Evolutionary conservation across 2,888 invertebrate genomes (phyloP).

Genomic region (Psylliodes chrysocephalus): DNA sequence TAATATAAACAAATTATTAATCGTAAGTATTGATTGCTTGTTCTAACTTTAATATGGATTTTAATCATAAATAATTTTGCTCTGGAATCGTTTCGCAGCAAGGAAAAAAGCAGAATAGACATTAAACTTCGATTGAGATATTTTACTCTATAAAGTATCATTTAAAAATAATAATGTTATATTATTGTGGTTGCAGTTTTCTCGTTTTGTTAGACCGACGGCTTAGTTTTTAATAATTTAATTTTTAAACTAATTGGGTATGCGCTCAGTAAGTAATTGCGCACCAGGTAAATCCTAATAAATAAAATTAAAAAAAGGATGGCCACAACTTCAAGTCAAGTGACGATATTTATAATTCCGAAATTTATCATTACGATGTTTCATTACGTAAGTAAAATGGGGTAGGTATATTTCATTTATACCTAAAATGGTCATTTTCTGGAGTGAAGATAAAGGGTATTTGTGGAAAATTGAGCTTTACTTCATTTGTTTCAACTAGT

Average conservation of each 20-base stretch:
- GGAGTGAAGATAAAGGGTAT: background rate
- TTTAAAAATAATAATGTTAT: background rate
- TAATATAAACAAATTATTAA: too few relatives aligned
- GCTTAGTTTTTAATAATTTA: slow-evolving; percentile 42
- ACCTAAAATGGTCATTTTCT: slow-evolving; percentile 54
- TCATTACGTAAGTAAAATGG: slow-evolving; percentile 68
- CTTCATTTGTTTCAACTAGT: too few relatives aligned
- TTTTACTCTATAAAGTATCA: background rate
- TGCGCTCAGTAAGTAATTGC: slow-evolving; percentile 70
- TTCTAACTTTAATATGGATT: too few relatives aligned
- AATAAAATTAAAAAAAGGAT: slow-evolving; percentile 42
- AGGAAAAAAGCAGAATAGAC: too few relatives aligned
- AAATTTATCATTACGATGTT: slow-evolving; percentile 59
- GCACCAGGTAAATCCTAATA: slow-evolving; percentile 67
- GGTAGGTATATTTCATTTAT: slow-evolving; percentile 70
- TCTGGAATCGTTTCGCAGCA: too few relatives aligned
- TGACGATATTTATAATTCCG: slow-evolving; percentile 54
- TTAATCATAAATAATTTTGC: too few relatives aligned
- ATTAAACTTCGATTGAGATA: too few relatives aligned
- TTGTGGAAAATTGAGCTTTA: background rate
- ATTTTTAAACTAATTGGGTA: slow-evolving; percentile 54
- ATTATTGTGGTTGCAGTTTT: background rate
- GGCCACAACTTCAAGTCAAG: slow-evolving; percentile 49
- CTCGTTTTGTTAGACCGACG: background rate
- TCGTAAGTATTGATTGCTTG: too few relatives aligned